Percentiles rank a stretch among this genome's conserved stretches.
phyloP scores from a whole-genome alignment of 2,797 vertebrate species.

The Antrozous pallidus region DNA sequence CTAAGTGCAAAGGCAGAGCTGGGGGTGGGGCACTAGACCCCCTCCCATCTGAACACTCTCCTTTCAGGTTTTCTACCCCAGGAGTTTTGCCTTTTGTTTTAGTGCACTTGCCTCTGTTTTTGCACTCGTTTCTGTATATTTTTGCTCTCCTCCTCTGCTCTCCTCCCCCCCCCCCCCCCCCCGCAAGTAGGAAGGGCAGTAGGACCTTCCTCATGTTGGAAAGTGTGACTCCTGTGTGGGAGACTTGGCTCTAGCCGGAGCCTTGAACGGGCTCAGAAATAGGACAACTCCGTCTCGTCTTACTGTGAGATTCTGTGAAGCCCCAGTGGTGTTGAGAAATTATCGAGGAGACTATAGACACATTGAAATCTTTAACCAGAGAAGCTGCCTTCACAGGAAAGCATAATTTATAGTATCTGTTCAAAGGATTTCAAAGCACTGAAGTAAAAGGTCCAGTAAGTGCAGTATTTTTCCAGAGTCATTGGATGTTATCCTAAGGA shows the following conservation, averaged over 20 bases:
- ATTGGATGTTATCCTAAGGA: background rate
- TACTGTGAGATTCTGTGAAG: conserved; percentile 28
- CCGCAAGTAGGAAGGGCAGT: background rate
- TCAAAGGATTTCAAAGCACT: conserved; percentile 41
- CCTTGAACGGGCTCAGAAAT: background rate
- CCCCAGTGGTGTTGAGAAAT: background rate
- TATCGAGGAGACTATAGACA: background rate
- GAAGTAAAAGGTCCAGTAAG: background rate
- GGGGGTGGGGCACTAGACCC: background rate
- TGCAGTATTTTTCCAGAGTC: background rate
- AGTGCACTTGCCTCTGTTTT: background rate
- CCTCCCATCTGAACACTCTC: background rate
- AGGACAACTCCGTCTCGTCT: conserved; percentile 20
- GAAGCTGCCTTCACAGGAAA: conserved; percentile 39
- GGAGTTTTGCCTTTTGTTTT: background rate
- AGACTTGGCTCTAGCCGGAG: background rate
- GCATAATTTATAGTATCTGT: conserved; percentile 46
- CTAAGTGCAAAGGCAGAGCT: background rate
- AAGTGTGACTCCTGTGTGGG: background rate
- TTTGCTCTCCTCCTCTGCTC: background rate
- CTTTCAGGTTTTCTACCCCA: background rate
- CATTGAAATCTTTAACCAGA: conserved; percentile 35
- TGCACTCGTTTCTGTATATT: background rate
- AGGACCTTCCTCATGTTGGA: background rate
- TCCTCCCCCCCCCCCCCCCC: no score